Conservation (phyloP, 2,797 vertebrate genomes). For the Oceanodroma leucorhoa region DNA sequence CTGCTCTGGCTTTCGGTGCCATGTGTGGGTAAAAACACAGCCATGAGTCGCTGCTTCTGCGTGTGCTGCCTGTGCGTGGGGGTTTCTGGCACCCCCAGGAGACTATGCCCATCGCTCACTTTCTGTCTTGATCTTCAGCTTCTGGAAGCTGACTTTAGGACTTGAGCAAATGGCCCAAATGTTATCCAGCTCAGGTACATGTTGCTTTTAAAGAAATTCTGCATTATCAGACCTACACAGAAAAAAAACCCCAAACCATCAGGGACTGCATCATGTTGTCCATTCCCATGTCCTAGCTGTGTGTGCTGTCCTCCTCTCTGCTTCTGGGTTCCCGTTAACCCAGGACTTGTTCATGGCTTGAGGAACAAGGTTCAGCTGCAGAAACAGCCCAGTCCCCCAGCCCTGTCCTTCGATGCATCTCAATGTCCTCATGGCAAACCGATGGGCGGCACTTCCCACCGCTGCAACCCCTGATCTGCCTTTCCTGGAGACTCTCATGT, state of each 20-base stretch:
- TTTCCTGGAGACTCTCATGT: neutral
- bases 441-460: neutral
- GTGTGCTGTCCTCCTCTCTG: neutral
- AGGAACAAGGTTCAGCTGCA: neutral
- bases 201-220: neutral
- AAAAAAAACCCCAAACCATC: rapidly evolving
- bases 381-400: neutral
- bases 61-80: rapidly evolving
- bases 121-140: neutral
- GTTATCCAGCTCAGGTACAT: neutral
- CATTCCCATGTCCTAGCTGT: neutral
- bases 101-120: neutral
- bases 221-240: neutral
- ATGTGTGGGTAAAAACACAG: neutral
- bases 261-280: neutral
- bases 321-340: neutral
- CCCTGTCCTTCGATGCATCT: neutral
- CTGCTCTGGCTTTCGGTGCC: neutral
- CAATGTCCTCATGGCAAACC: rapidly evolving
- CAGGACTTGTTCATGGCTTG: neutral
- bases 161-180: neutral
- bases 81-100: neutral
- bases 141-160: neutral
- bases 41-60: rapidly evolving
- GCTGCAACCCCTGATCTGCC: rapidly evolving